Conservation (phyloP, 2,113 vertebrate genomes). For the Atherinomorus stipes region DNA sequence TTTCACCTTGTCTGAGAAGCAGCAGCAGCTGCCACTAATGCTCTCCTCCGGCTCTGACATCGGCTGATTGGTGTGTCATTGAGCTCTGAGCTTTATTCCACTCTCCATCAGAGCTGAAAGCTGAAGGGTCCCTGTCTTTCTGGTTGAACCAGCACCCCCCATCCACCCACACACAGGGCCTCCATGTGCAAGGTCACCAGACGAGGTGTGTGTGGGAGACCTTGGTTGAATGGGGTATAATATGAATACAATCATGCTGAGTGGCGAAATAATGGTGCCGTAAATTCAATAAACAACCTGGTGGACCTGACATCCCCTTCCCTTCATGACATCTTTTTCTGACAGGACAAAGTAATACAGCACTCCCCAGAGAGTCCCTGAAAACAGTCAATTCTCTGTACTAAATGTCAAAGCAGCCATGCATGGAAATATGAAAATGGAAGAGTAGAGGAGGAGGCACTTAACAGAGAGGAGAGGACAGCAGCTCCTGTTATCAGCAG, state of each 20-base stretch:
- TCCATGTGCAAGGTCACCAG: slow-evolving; percentile 66
- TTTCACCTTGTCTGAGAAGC: slow-evolving; percentile 27
- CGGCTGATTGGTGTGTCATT: slow-evolving; percentile 72
- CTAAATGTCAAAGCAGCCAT: slow-evolving; percentile 81
- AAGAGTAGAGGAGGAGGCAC: slow-evolving; percentile 57
- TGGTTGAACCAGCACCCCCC: slow-evolving; percentile 36
- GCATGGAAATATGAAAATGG: slow-evolving; percentile 74
- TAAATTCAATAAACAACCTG: slow-evolving; percentile 83
- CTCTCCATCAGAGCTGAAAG: slow-evolving; percentile 69
- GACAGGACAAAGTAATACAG: slow-evolving; percentile 77
- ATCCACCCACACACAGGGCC: too few relatives aligned
- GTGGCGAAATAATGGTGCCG: slow-evolving; percentile 79
- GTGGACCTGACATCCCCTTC: slow-evolving; percentile 75
- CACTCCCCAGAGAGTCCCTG: slow-evolving; percentile 70
- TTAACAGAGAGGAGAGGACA: slow-evolving; percentile 59
- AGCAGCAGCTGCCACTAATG: background rate
- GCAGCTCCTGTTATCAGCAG: slow-evolving; percentile 55
- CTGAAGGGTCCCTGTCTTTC: slow-evolving; percentile 62
- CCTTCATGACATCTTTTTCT: slow-evolving; percentile 75
- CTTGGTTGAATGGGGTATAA: slow-evolving; percentile 77
- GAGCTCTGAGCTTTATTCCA: slow-evolving; percentile 58
- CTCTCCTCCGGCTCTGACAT: slow-evolving; percentile 41
- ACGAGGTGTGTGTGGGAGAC: slow-evolving; percentile 46
- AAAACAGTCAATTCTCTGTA: slow-evolving; percentile 68
- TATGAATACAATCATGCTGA: slow-evolving; percentile 84